Conservation (phyloP, 2,113 vertebrate genomes). For the Mus pahari region DNA sequence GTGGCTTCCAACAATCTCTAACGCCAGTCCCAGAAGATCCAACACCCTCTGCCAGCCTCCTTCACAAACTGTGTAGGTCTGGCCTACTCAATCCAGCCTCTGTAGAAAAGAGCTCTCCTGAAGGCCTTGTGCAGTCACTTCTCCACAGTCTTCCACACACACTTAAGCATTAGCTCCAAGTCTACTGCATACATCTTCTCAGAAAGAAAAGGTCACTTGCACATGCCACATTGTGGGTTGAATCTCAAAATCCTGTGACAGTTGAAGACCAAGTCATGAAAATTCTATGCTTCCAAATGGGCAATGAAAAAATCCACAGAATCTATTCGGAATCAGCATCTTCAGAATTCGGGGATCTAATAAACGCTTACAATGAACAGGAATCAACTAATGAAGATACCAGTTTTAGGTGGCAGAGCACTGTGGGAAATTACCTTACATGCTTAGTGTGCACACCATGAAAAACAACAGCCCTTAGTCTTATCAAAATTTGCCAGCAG, state of each 20-base stretch:
- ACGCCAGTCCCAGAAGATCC: background rate
- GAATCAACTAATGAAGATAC: background rate
- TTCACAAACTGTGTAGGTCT: background rate
- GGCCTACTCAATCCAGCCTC: background rate
- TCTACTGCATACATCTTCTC: no score
- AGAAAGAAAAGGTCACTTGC: background rate
- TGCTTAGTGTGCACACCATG: accelerated
- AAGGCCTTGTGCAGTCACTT: background rate
- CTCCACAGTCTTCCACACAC: background rate
- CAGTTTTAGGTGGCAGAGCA: background rate
- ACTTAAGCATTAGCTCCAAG: background rate
- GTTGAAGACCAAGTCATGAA: background rate
- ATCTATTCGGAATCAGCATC: background rate
- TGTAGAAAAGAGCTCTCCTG: background rate
- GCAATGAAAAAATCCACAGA: background rate
- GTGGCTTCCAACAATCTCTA: background rate
- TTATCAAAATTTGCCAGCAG: background rate
- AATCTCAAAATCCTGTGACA: background rate
- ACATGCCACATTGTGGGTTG: background rate
- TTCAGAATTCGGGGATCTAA: background rate
- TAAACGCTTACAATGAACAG: background rate
- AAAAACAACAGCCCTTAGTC: background rate
- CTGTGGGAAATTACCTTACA: no score
- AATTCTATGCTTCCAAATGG: background rate
- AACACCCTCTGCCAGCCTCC: background rate